Base-by-base conservation (phyloP, 2,888 invertebrate genomes). In the Oegoconia quadripuncta region DNA sequence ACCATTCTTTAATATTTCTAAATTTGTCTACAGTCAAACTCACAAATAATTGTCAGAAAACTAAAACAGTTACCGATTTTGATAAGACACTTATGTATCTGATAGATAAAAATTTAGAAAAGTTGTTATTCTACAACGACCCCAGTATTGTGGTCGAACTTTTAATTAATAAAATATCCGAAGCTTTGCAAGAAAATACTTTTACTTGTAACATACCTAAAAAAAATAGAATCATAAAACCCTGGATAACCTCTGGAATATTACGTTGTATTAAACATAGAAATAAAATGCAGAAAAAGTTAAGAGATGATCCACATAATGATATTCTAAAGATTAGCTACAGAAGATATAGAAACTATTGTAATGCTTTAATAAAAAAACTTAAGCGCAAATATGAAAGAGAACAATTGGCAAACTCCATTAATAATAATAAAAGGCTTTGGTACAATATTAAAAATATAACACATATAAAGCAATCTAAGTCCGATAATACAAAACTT, bases 401-500 rank as follows among this genome's bases (percentile, higher is more conserved):
- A 9, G 27, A 37, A 18, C 1, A 22, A 22, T 22, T 45, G 0
- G 23, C 12, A 1, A 35, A 37, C 13, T 41, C 44, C 17, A 7
- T 30, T 9, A 33, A 35, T 18, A 38, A 42, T 11, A 34, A 32
- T 6, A 44, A 42, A 37, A 16, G 16, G 1, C 29, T 46, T 5
- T 46, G 46, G 48, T 37, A 31, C 18, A 40, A 37, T 13, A 40
- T 48, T n/a, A 48, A 48, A 31, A 34, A 23, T 3, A 39, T 48
- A 7, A 41, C 42, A 20, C 13, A 39, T 14, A 32, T 15, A 11
- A 37, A 33, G 13, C 18, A 18, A 11, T 9, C 12, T 3, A 40
- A 39, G 32, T 6, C 16, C 2, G 7, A 31, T 5, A 42, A 32
- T 12, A 17, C 29, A 14, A 31, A 38, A 33, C 28, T 49, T 17